These are phyloP conservation scores for Thamnaconus septentrionalis DNA, from an alignment of 2,113 vertebrate species.

Conservation along the genomic window DNA sequence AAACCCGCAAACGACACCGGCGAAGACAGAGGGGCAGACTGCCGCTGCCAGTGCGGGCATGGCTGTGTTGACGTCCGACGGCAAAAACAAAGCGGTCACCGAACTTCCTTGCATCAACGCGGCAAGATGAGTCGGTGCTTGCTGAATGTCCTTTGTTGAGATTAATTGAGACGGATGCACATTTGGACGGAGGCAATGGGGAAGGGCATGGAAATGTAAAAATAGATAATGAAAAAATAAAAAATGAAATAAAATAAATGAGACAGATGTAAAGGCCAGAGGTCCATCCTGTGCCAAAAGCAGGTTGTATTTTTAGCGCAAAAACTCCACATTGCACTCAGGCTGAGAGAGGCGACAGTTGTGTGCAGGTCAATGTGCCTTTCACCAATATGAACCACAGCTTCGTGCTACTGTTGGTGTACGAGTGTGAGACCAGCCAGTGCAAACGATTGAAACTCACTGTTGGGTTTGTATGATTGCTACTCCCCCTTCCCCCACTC, in stretches of 20 bases:
- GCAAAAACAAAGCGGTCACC: background rate
- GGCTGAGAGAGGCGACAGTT: constrained; percentile 6
- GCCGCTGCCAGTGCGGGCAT: too few relatives aligned
- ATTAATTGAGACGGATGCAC: too few relatives aligned
- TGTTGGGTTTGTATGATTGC: too few relatives aligned
- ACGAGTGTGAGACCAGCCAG: constrained; percentile 45
- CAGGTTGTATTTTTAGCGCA: constrained; percentile 72
- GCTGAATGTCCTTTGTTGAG: too few relatives aligned
- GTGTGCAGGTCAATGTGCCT: constrained; percentile 46
- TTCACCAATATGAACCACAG: constrained; percentile 52
- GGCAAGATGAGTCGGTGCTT: too few relatives aligned
- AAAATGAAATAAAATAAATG: constrained; percentile 53
- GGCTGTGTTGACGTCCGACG: constrained; percentile 4
- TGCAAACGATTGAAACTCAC: background rate
- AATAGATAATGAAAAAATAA: background rate
- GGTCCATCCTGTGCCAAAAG: constrained; percentile 49
- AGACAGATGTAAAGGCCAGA: constrained; percentile 69
- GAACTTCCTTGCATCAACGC: too few relatives aligned
- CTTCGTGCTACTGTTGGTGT: constrained; percentile 46
- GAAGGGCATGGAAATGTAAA: too few relatives aligned
- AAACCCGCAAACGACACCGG: constrained; percentile 25
- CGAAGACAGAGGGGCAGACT: constrained; percentile 31
- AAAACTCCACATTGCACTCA: constrained; percentile 48
- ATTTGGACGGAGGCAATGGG: too few relatives aligned
- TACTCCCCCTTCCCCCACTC: too few relatives aligned